Evolutionary conservation across 2,113 vertebrate species (phyloP).

Genomic region (Anguilla japonica): DNA sequence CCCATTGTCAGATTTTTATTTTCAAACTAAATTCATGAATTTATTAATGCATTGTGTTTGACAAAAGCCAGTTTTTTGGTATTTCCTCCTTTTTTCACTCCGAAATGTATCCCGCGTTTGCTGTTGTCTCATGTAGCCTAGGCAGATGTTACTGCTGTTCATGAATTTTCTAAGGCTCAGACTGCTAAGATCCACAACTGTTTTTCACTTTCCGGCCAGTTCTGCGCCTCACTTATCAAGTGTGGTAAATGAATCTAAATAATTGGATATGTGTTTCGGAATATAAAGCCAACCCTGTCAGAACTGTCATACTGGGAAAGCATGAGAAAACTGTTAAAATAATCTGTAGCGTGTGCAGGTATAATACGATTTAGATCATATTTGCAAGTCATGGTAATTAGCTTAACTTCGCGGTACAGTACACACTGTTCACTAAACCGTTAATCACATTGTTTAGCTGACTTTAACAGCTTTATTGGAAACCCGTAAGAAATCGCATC

Average conservation of each 20-base stretch:
- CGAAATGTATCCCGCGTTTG: too few species aligned
- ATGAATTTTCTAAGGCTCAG: too few species aligned
- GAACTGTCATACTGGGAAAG: not conserved
- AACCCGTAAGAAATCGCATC: conserved; percentile 1
- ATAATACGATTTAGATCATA: conserved; percentile 25
- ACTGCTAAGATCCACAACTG: too few species aligned
- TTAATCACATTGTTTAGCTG: conserved; percentile 15
- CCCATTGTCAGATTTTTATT: not conserved
- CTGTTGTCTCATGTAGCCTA: too few species aligned
- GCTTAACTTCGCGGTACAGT: not conserved
- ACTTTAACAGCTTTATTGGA: conserved; percentile 16
- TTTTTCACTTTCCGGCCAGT: too few species aligned
- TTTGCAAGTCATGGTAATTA: conserved; percentile 15
- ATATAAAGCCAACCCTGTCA: not conserved
- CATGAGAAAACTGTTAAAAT: not conserved
- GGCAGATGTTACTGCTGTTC: too few species aligned
- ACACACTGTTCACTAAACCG: conserved; percentile 17
- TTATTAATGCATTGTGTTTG: not conserved
- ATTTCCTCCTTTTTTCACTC: not conserved
- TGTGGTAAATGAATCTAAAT: too few species aligned
- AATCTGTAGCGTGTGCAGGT: conserved; percentile 17
- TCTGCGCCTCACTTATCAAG: too few species aligned
- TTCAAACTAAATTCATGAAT: not conserved
- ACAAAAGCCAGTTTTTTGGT: too few species aligned
- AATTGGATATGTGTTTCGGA: too few species aligned